phyloP scores from a whole-genome alignment of 2,113 vertebrate species.

The Crotalus horridus region DNA sequence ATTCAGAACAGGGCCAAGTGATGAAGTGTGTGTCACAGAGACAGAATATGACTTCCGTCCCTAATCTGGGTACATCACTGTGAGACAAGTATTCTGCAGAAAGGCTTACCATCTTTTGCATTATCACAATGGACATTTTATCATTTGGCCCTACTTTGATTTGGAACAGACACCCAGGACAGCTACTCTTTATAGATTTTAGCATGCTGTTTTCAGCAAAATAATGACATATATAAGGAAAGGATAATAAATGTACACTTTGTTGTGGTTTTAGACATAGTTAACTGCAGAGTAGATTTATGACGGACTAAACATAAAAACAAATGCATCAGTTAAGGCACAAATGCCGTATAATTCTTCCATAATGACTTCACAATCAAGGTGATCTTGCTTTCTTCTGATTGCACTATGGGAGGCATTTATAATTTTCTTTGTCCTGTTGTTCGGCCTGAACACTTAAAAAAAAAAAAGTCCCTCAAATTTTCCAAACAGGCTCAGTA shows the following conservation, averaged over 20 bases:
- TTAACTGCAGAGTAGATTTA: not conserved
- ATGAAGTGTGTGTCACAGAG: not conserved
- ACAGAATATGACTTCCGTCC: not conserved
- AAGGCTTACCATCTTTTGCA: not conserved
- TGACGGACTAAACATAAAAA: not conserved
- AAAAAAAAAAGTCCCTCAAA: not conserved
- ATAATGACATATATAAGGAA: not conserved
- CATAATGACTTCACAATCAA: not conserved
- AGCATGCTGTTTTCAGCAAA: not conserved
- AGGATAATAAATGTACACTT: not conserved
- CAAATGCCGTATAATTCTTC: not conserved
- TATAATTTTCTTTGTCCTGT: not conserved
- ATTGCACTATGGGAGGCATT: not conserved
- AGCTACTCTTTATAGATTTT: not conserved
- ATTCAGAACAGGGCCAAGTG: not conserved
- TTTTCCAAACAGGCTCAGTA: not conserved
- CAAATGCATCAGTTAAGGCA: not conserved
- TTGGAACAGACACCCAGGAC: not conserved
- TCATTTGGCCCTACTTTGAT: not conserved
- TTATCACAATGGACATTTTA: not conserved
- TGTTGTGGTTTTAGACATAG: not conserved
- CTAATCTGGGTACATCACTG: not conserved
- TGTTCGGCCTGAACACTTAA: not conserved
- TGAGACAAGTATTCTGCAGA: not conserved
- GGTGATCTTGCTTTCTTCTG: not conserved